Conservation (phyloP, 2,113 vertebrate genomes). For the Lethenteron camtschaticum region DNA sequence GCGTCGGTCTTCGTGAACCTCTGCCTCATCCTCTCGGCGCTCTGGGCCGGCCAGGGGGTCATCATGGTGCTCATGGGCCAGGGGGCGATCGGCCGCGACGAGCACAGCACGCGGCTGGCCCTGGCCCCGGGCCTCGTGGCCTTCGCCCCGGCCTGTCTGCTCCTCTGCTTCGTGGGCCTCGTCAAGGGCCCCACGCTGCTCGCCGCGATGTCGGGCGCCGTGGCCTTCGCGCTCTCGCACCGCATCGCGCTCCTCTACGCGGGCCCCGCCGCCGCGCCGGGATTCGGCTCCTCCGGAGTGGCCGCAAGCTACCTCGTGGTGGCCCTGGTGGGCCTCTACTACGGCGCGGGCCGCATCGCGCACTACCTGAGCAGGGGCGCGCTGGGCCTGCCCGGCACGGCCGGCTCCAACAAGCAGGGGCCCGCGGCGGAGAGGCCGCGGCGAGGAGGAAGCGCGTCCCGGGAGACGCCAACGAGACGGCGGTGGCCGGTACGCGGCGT, state of each 20-base stretch:
- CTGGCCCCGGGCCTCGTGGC: conserved; percentile 39
- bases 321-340: conserved; percentile 30
- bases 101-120: conserved; percentile 17
- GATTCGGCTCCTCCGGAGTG: conserved; percentile 30
- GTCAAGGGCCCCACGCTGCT: conserved; percentile 22
- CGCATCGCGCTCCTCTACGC: conserved; percentile 27
- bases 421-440: too few species aligned
- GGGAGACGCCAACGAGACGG: too few species aligned
- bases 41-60: conserved; percentile 43
- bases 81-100: conserved; percentile 12
- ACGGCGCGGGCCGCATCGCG: conserved; percentile 29
- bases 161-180: conserved; percentile 25
- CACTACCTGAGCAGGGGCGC: conserved; percentile 17
- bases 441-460: too few species aligned
- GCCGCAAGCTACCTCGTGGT: conserved; percentile 41
- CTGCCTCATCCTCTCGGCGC: conserved; percentile 35
- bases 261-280: not conserved
- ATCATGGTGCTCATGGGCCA: conserved; percentile 34
- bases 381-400: not conserved
- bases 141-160: conserved; percentile 28
- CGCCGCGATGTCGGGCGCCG: conserved; percentile 21
- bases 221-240: conserved; percentile 39
- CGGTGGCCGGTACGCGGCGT: too few species aligned
- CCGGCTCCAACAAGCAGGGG: too few species aligned
- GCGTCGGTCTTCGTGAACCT: conserved; percentile 25